Conservation (phyloP, 35 echinoderm and acorn worm genomes). For the Anneissia japonica region DNA sequence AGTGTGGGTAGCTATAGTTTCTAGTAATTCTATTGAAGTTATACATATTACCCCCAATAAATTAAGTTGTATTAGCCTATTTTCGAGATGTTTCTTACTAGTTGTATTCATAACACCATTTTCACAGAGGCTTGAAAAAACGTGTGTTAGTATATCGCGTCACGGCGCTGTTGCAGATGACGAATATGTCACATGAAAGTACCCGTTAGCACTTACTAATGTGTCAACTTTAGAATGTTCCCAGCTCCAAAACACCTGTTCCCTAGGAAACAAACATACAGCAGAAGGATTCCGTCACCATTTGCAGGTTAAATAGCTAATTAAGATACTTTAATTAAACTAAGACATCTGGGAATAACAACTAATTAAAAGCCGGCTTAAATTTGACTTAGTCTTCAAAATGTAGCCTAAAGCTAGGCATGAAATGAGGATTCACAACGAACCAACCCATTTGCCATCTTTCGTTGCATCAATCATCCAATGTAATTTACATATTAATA, state of each 20-base stretch:
- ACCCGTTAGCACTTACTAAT: not conserved
- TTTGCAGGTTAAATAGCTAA: not conserved
- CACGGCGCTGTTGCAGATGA: not conserved
- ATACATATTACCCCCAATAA: too few relatives aligned
- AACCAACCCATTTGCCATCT: not conserved
- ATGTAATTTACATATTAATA: not conserved
- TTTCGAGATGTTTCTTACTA: too few relatives aligned
- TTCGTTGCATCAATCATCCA: not conserved
- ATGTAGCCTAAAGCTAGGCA: not conserved
- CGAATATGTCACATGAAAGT: not conserved
- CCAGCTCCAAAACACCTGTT: not conserved
- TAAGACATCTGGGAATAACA: not conserved
- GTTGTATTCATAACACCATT: too few relatives aligned
- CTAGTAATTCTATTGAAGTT: too few relatives aligned
- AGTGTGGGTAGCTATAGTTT: too few relatives aligned
- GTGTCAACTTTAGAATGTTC: not conserved
- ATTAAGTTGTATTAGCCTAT: too few relatives aligned
- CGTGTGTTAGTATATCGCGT: too few relatives aligned
- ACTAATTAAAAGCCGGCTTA: not conserved
- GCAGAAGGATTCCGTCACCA: not conserved
- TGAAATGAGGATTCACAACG: not conserved
- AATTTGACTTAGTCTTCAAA: not conserved
- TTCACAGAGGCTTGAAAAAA: too few relatives aligned
- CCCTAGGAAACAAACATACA: not conserved
- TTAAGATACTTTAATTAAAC: constrained; percentile 2